Evolutionary conservation across 2,113 vertebrate species (phyloP).

Genomic region (Neotoma lepida): DNA sequence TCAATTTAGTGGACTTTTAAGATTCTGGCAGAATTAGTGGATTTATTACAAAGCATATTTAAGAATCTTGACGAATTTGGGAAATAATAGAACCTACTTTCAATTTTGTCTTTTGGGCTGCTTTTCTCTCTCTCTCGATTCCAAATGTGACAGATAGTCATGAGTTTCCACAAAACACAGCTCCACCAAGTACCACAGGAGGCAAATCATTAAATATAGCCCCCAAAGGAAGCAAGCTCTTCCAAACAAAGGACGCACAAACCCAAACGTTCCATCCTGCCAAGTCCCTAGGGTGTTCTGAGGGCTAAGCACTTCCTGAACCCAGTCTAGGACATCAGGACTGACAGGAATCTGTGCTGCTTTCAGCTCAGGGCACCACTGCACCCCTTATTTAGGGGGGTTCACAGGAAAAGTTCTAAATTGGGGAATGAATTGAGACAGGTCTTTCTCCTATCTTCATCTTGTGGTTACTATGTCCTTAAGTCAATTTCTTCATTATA

Average conservation of each 20-base stretch:
- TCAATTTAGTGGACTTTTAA: background rate
- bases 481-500: background rate
- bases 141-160: constrained; percentile 45
- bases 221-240: constrained; percentile 70
- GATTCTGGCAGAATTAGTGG: background rate
- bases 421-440: background rate
- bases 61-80: background rate
- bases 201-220: constrained; percentile 74
- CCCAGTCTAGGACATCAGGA: constrained; percentile 48
- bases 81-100: constrained; percentile 46
- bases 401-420: background rate
- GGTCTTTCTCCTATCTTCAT: background rate
- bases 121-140: background rate
- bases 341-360: background rate
- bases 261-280: constrained; percentile 76
- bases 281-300: constrained; percentile 66
- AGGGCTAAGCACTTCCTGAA: constrained; percentile 66
- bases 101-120: background rate
- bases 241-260: constrained; percentile 73
- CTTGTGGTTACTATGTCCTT: background rate
- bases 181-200: constrained; percentile 29
- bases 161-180: constrained; percentile 62
- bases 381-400: background rate
- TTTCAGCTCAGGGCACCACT: background rate
- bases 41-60: background rate